These are phyloP conservation scores for Lasius fuliginosus DNA, from an alignment of 2,888 invertebrate species.

Conservation along the genomic window DNA sequence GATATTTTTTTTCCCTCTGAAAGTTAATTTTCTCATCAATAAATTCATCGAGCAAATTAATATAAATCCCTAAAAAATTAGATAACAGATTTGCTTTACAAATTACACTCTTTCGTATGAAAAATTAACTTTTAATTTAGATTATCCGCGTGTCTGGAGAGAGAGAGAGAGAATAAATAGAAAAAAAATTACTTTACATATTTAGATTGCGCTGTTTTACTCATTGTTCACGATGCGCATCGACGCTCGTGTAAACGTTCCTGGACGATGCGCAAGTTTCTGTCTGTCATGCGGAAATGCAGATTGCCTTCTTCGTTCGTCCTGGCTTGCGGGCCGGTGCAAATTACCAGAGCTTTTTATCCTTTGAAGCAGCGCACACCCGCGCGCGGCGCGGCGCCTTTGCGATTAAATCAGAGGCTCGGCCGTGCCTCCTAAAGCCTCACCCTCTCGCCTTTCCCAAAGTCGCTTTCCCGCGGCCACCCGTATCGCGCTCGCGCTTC, in stretches of 20 bases:
- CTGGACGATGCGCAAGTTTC: background rate
- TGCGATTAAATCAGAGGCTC: conserved; percentile 78
- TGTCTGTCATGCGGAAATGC: conserved; percentile 21
- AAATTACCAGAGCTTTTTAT: conserved; percentile 77
- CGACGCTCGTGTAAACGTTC: conserved; percentile 3
- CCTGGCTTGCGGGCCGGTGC: conserved; percentile 49
- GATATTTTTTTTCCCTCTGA: background rate
- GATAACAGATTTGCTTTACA: background rate
- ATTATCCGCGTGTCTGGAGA: background rate
- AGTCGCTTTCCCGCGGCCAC: conserved; percentile 57
- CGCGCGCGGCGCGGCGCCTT: conserved; percentile 66
- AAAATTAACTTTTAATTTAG: background rate
- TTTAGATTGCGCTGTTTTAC: background rate
- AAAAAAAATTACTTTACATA: background rate
- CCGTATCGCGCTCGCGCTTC: conserved; percentile 46
- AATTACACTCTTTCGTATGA: background rate
- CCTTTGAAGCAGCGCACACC: conserved; percentile 68
- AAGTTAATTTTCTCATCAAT: conserved; percentile 14
- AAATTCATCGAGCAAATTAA: background rate
- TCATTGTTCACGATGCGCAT: background rate
- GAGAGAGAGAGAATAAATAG: too few relatives aligned
- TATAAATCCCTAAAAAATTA: background rate
- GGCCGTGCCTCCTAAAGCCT: conserved; percentile 62
- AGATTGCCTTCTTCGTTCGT: conserved; percentile 60
- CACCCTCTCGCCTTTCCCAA: conserved; percentile 53